Evolutionary conservation across 64 coral and sea anemone species (phyloP).

Genomic region (Acropora yongei): DNA sequence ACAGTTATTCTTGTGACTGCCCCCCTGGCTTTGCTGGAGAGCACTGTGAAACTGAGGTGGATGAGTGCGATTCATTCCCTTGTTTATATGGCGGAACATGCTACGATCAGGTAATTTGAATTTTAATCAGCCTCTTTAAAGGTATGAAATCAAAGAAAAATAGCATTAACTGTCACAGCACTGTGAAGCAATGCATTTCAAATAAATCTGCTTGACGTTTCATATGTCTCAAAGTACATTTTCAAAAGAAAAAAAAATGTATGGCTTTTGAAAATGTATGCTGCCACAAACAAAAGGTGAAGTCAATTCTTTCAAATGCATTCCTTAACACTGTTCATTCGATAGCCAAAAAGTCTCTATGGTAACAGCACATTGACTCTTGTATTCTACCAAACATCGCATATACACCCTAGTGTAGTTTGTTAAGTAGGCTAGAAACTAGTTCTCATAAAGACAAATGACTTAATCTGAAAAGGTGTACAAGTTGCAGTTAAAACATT

Average conservation of each 20-base stretch:
- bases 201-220: too few species aligned
- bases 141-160: neutral
- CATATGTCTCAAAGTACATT: too few species aligned
- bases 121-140: neutral
- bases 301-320: neutral
- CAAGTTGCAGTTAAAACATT: neutral
- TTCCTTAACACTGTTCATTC: too few species aligned
- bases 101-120: conserved; percentile 27
- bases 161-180: neutral
- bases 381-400: conserved; percentile 4
- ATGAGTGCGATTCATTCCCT: conserved; percentile 32
- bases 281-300: too few species aligned
- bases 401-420: conserved; percentile 23
- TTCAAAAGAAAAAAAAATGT: too few species aligned
- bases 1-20: conserved; percentile 41
- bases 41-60: conserved; percentile 4
- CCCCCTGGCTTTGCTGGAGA: conserved; percentile 34
- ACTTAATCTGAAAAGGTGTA: neutral
- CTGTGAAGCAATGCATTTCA: neutral
- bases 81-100: conserved; percentile 46
- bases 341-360: too few species aligned
- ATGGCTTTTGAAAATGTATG: too few species aligned
- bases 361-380: neutral
- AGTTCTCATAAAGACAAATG: neutral
- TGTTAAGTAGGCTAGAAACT: neutral